Evolutionary conservation across 2,797 vertebrate genomes (phyloP).

Genomic region (Enteromius unitaeniatus): DNA sequence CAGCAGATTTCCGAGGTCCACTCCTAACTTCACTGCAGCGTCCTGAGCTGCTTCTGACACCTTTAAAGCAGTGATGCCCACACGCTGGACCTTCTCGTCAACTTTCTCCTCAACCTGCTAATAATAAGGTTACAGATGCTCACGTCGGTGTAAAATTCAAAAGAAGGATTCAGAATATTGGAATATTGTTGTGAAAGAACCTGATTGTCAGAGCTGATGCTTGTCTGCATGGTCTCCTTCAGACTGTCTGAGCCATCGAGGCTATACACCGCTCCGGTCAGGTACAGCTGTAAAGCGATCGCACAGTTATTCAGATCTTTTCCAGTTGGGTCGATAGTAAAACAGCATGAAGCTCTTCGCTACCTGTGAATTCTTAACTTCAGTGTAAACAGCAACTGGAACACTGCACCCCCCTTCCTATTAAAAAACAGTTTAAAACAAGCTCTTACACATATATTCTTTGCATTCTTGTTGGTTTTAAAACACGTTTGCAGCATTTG

Average conservation of each 20-base stretch:
- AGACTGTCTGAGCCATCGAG: constrained; percentile 93
- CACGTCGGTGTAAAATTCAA: neutral
- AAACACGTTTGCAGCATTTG: neutral
- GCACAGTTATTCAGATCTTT: constrained; percentile 1
- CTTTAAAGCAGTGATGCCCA: constrained; percentile 88
- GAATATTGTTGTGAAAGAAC: constrained; percentile 20
- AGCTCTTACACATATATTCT: neutral
- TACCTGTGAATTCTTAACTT: constrained; percentile 89
- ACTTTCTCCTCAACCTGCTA: constrained; percentile 73
- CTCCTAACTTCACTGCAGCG: constrained; percentile 86
- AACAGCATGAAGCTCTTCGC: neutral
- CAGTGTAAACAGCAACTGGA: constrained; percentile 89
- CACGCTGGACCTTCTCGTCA: constrained; percentile 78
- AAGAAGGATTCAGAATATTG: neutral
- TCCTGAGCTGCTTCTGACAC: constrained; percentile 79
- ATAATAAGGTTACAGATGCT: constrained; percentile 2
- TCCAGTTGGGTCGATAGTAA: neutral
- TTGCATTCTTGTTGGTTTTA: neutral
- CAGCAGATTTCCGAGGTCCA: constrained; percentile 87
- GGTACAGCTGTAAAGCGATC: constrained; percentile 82
- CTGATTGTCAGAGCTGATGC: constrained; percentile 67
- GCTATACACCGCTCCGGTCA: constrained; percentile 96
- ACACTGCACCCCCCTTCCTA: constrained; percentile 98
- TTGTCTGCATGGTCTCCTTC: constrained; percentile 94
- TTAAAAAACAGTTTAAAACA: constrained; percentile 33